phyloP scores from a whole-genome alignment of 2,888 invertebrate species.

The Chelonus formosanus region DNA sequence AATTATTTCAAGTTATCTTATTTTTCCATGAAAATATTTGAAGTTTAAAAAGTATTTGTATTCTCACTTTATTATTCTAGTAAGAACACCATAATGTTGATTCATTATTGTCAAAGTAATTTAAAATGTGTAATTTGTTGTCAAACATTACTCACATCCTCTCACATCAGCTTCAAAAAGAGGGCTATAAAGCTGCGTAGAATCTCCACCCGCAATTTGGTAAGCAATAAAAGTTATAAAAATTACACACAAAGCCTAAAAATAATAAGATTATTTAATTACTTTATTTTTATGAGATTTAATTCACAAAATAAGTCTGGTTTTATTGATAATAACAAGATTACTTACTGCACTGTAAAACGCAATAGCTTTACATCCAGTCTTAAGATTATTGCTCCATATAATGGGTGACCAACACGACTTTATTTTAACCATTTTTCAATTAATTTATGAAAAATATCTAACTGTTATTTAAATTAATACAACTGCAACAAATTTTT shows the following conservation, averaged over 20 bases:
- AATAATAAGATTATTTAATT: slow-evolving; percentile 33
- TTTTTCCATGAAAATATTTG: no score
- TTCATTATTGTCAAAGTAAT: no score
- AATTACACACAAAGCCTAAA: slow-evolving; percentile 75
- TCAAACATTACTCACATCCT: slow-evolving; percentile 69
- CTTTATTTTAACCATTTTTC: slow-evolving; percentile 75
- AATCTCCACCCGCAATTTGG: slow-evolving; percentile 87
- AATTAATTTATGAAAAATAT: slow-evolving; percentile 17
- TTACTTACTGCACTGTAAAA: slow-evolving; percentile 74
- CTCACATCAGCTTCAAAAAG: slow-evolving; percentile 87
- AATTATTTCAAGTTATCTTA: no score
- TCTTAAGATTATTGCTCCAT: slow-evolving; percentile 81
- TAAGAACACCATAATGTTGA: no score
- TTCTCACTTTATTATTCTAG: no score
- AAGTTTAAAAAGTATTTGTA: no score
- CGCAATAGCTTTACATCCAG: slow-evolving; percentile 81
- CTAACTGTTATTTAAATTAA: slow-evolving; percentile 21
- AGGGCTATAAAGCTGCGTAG: slow-evolving; percentile 87
- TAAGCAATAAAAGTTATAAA: slow-evolving; percentile 79
- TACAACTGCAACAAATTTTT: slow-evolving; percentile 18
- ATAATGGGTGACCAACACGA: slow-evolving; percentile 91
- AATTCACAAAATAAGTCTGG: not conserved
- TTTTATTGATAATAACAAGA: not conserved
- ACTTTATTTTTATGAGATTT: not conserved
- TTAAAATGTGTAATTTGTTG: not conserved